A percentile compares a stretch with the other conserved stretches of the same genome.
Conservation (phyloP, 2,113 vertebrate species). For the Hippocampus zosterae region DNA sequence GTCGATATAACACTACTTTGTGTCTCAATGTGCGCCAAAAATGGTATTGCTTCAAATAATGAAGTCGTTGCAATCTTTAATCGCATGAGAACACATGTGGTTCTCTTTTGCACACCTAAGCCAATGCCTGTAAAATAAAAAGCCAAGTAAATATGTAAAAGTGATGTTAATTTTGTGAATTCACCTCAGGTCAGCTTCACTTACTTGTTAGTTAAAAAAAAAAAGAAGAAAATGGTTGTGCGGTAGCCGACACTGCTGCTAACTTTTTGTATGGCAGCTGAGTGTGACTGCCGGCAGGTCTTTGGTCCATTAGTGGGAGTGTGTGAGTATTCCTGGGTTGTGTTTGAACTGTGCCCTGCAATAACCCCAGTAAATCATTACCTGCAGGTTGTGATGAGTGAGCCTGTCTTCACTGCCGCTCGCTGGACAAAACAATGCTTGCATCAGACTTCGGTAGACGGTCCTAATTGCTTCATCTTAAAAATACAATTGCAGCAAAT, state of each 20-base stretch:
- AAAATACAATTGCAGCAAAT: background rate
- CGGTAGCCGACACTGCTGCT: slow-evolving; percentile 1
- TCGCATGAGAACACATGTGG: too few relatives aligned
- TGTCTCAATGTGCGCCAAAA: too few relatives aligned
- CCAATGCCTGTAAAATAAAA: background rate
- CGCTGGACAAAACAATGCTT: slow-evolving; percentile 27
- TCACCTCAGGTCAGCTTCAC: slow-evolving; percentile 4
- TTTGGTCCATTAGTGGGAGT: slow-evolving; percentile 28
- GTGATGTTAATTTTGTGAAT: slow-evolving; percentile 18
- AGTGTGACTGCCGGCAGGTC: slow-evolving; percentile 30
- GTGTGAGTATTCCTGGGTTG: slow-evolving; percentile 61
- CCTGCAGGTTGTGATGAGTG: slow-evolving; percentile 21
- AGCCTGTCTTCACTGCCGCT: slow-evolving; percentile 35
- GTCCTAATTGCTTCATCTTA: background rate
- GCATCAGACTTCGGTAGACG: background rate
- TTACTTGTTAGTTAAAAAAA: background rate
- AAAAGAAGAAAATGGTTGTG: background rate
- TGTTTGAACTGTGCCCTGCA: slow-evolving; percentile 70
- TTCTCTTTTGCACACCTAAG: background rate
- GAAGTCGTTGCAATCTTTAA: too few relatives aligned
- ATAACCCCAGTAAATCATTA: slow-evolving; percentile 65
- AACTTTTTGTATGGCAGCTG: background rate
- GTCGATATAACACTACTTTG: too few relatives aligned
- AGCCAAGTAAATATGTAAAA: background rate
- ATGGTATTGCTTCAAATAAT: too few relatives aligned